These are phyloP conservation scores for Ochotona princeps DNA, from an alignment of 2,113 vertebrate species.

Conservation along the genomic window DNA sequence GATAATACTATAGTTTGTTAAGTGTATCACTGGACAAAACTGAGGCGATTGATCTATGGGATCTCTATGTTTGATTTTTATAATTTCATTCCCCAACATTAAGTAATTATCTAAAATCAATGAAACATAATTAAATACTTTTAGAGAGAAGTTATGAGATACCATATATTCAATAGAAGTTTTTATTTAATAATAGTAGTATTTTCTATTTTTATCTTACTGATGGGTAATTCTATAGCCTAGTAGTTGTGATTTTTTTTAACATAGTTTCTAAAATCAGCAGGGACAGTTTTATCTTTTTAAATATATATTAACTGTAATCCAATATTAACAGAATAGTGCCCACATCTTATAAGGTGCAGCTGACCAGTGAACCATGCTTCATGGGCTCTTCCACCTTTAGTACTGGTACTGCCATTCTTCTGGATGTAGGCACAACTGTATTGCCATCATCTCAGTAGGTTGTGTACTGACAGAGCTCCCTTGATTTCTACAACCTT, in stretches of 20 bases:
- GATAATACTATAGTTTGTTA: background rate
- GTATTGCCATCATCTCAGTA: background rate
- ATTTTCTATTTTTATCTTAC: background rate
- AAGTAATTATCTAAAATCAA: constrained; percentile 28
- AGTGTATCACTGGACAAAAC: background rate
- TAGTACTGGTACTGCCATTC: fast-evolving
- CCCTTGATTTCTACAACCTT: background rate
- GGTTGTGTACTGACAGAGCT: fast-evolving
- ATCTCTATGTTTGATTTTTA: background rate
- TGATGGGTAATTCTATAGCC: background rate
- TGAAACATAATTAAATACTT: background rate
- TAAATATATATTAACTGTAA: background rate
- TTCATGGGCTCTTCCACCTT: background rate
- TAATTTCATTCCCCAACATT: background rate
- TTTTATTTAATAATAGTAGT: background rate
- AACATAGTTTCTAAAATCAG: background rate
- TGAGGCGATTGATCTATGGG: background rate
- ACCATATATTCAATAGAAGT: background rate
- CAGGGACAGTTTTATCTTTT: background rate
- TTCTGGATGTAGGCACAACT: background rate
- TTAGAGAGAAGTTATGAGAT: background rate
- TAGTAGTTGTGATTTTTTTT: background rate
- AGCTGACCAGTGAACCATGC: background rate
- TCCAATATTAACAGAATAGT: background rate
- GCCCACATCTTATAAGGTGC: background rate